phyloP scores from a whole-genome alignment of 2,888 invertebrate species.

The Ellobium chinense region DNA sequence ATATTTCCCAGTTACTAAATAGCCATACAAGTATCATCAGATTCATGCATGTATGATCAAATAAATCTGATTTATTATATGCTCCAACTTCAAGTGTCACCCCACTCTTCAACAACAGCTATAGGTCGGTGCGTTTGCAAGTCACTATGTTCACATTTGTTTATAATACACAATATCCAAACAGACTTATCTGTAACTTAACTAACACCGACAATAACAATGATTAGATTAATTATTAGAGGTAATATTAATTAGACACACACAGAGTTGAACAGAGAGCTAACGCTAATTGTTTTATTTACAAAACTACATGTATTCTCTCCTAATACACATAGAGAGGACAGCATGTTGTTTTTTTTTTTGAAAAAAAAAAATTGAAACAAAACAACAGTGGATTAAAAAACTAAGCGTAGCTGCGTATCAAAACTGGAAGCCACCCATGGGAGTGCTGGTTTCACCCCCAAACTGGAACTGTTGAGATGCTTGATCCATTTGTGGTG shows the following conservation, averaged over 20 bases:
- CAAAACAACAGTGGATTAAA: background rate
- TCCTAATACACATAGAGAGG: background rate
- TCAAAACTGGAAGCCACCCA: slow-evolving; percentile 73
- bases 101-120: background rate
- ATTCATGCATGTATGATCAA: too few species aligned
- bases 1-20: too few species aligned
- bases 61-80: too few species aligned
- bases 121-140: background rate
- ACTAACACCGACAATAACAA: background rate
- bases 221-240: background rate
- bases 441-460: slow-evolving; percentile 62
- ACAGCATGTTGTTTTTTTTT: background rate
- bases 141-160: background rate
- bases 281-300: background rate
- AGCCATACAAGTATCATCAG: too few species aligned
- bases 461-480: slow-evolving; percentile 71
- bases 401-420: slow-evolving; percentile 30
- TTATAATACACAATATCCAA: background rate
- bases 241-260: background rate
- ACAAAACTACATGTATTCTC: background rate
- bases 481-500: slow-evolving; percentile 84
- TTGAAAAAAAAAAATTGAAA: background rate
- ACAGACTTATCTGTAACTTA: background rate
- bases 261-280: background rate
- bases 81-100: too few species aligned